A percentile compares a stretch with the other conserved stretches of the same genome.
phyloP scores from a whole-genome alignment of 2,797 vertebrate species.

The Valencia hispanica region DNA sequence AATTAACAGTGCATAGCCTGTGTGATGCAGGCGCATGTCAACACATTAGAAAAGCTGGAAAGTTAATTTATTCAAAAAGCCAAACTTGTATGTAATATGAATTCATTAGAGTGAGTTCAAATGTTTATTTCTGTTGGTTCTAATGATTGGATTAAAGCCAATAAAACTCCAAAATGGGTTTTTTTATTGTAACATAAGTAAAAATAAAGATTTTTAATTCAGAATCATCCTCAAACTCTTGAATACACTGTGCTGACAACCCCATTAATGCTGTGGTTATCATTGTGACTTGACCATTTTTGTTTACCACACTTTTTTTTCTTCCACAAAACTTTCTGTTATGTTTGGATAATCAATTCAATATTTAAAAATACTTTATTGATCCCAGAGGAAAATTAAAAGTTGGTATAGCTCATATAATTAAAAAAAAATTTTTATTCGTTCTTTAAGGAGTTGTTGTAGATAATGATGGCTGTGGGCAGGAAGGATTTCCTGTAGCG shows the following conservation, averaged over 20 bases:
- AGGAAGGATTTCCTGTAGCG: no score
- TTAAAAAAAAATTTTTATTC: no score
- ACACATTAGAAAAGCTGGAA: conserved; percentile 3
- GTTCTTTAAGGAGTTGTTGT: no score
- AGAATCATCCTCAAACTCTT: neutral
- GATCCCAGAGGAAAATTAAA: no score
- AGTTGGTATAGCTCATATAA: no score
- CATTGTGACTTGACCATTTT: no score
- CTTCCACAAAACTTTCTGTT: neutral
- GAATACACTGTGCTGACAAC: neutral
- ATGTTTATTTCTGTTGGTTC: neutral
- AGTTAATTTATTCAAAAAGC: neutral
- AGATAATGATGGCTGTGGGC: no score
- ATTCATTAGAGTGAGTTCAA: neutral
- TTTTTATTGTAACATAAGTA: neutral
- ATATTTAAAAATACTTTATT: no score
- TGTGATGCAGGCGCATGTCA: conserved; percentile 18
- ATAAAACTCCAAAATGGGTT: neutral
- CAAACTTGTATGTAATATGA: no score
- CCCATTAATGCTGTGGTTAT: neutral
- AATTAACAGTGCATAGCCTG: conserved; percentile 63
- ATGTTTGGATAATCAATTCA: neutral
- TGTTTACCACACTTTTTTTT: neutral
- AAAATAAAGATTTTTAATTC: neutral
- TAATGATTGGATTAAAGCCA: neutral